Conservation (phyloP, 1,140 invertebrate species). For the Caenorhabditis brenneri region DNA sequence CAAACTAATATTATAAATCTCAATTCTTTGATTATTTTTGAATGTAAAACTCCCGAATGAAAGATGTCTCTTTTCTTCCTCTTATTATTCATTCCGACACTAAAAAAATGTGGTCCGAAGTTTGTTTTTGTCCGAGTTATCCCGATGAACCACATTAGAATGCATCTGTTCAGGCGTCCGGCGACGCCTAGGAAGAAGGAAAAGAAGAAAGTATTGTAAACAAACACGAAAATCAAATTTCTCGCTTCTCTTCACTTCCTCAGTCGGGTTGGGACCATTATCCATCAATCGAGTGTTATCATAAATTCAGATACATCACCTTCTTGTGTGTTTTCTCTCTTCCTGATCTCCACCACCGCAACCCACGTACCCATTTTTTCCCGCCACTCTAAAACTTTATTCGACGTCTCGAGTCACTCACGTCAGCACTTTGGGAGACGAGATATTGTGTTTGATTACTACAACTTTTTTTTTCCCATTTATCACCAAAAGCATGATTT, state of each 20-base stretch:
- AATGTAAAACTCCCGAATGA: too few species aligned
- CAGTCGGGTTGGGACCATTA: not conserved
- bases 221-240: constrained; percentile 27
- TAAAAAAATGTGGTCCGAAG: not conserved
- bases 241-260: constrained; percentile 1
- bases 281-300: not conserved
- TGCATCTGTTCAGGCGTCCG: not conserved
- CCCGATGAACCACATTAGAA: not conserved
- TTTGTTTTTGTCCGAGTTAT: not conserved
- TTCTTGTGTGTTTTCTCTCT: not conserved
- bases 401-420: not conserved
- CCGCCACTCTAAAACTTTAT: not conserved
- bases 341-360: not conserved
- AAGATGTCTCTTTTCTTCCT: not conserved
- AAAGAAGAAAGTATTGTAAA: not conserved
- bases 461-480: not conserved
- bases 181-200: not conserved
- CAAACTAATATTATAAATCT: too few species aligned
- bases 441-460: constrained; percentile 34
- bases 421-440: constrained; percentile 9
- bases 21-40: too few species aligned
- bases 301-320: constrained; percentile 37
- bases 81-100: not conserved
- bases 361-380: not conserved
- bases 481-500: not conserved